Base-by-base conservation (phyloP, 2,113 vertebrate species). In the Thunnus maccoyii region DNA sequence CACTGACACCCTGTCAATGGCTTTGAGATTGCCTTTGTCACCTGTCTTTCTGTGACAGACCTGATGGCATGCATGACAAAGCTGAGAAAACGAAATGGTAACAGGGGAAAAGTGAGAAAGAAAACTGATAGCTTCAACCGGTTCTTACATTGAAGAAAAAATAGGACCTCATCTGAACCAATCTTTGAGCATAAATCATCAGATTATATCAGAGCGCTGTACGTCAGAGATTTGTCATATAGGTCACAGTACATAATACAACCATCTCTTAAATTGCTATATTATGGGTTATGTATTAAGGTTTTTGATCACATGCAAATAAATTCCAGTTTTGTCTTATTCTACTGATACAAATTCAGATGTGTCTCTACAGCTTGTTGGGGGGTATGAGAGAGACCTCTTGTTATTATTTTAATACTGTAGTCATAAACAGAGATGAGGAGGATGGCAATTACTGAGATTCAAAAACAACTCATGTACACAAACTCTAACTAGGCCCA, bases 1-100 rank as follows among this genome's bases (percentile, higher is more conserved):
- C 27, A 25, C 78, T 88, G 93, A 94, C 91, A 91, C 64, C 79
- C 86, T 89, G 93, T 91, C 92, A 93, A 81, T 91, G 82, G 81
- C 64, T 75, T 57, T 7, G 15, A 86, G 83, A 88, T 87, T 89
- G 71, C 74, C 77, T 86, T 76, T 89, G 85, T 86, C 85, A 80
- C 77, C 72, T 85, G 80, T 78, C 66, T 55, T 50, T 85, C 63
- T 61, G 54, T 78, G 72, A 80, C 62, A 76, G 74, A 85, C 57
- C 75, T 30, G 66, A 88, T 87, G 86, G 84, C 63, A 36, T 80
- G 54, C 62, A 82, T 84, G 75, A 84, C 82, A 88, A 87, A 83
- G 76, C 80, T 79, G 25, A 65, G 41, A 77, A 30, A 72, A 73
- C 50, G 76, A 87, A 71, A 86, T 6, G 11, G 48, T 9, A 80